Conservation (phyloP, 1,140 invertebrate species). For the Drosophila ercepeae region DNA sequence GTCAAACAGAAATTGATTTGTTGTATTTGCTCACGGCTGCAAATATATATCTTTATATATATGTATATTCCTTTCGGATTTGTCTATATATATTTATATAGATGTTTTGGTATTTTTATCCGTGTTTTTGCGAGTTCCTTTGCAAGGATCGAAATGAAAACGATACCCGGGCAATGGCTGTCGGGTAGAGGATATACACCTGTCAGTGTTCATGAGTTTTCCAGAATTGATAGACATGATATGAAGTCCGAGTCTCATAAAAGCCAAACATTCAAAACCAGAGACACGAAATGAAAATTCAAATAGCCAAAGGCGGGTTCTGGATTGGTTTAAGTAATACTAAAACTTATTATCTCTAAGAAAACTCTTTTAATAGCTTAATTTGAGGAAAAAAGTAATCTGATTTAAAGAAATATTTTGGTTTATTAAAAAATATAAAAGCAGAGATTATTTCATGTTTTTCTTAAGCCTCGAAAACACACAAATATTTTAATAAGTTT, state of each 20-base stretch:
- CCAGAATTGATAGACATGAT: constrained; percentile 2
- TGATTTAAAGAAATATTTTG: too few relatives aligned
- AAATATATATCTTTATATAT: constrained; percentile 40
- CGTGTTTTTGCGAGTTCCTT: background rate
- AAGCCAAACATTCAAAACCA: constrained; percentile 13
- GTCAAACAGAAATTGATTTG: constrained; percentile 78
- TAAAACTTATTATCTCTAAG: too few relatives aligned
- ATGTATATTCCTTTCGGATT: background rate
- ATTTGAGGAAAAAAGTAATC: too few relatives aligned
- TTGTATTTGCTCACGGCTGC: constrained; percentile 44
- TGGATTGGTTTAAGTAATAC: too few relatives aligned
- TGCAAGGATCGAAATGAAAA: constrained; percentile 10
- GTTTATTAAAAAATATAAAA: too few relatives aligned
- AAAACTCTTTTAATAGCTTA: too few relatives aligned
- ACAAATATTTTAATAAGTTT: constrained; percentile 38
- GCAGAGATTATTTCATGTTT: too few relatives aligned
- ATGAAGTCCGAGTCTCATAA: background rate
- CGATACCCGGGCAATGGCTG: constrained; percentile 7
- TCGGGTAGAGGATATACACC: background rate
- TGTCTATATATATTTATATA: too few relatives aligned
- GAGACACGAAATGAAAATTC: background rate
- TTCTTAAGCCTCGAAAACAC: background rate
- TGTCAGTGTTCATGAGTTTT: constrained; percentile 14
- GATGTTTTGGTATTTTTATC: constrained; percentile 20
- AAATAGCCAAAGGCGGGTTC: background rate